Percentiles rank a stretch among this genome's conserved stretches.
Evolutionary conservation across 2,888 invertebrate species (phyloP).

Genomic region (Perizoma flavofasciatum): DNA sequence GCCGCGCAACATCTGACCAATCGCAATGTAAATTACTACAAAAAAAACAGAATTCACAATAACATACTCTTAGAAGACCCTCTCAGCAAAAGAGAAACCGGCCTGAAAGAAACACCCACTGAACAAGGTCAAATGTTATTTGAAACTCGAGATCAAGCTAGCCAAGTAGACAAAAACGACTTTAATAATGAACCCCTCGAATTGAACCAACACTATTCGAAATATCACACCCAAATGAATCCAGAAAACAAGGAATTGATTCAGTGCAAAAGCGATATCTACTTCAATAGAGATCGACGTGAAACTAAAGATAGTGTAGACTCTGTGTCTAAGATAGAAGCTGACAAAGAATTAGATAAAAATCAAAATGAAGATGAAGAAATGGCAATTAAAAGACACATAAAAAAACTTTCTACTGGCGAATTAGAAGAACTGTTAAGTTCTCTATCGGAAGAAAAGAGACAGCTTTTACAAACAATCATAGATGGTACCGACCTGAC

Average conservation of each 20-base stretch:
- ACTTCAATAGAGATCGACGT: conserved; percentile 60
- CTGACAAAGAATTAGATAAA: conserved; percentile 37
- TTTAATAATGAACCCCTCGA: conserved; percentile 48
- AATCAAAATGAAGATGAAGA: conserved; percentile 63
- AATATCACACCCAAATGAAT: conserved; percentile 51
- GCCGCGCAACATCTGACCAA: conserved; percentile 43
- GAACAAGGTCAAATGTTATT: conserved; percentile 55
- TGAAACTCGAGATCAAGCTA: conserved; percentile 47
- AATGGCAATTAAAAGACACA: conserved; percentile 67
- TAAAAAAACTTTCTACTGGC: conserved; percentile 65
- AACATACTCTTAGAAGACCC: conserved; percentile 39
- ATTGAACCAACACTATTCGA: conserved; percentile 41
- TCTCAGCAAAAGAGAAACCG: conserved; percentile 46
- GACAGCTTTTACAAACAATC: conserved; percentile 66
- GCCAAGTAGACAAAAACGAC: conserved; percentile 45
- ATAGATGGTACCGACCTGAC: conserved; percentile 53
- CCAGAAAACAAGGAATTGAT: conserved; percentile 47
- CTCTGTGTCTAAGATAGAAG: conserved; percentile 28
- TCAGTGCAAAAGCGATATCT: conserved; percentile 43
- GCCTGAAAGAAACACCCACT: conserved; percentile 37
- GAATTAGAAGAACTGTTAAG: conserved; percentile 70
- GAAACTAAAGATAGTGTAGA: conserved; percentile 43
- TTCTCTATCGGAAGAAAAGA: conserved; percentile 71
- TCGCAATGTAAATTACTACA: conserved; percentile 34
- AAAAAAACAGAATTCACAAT: conserved; percentile 41